These are phyloP conservation scores for Melangyna quadrimaculata DNA, from an alignment of 2,888 invertebrate genomes.

Conservation along the genomic window DNA sequence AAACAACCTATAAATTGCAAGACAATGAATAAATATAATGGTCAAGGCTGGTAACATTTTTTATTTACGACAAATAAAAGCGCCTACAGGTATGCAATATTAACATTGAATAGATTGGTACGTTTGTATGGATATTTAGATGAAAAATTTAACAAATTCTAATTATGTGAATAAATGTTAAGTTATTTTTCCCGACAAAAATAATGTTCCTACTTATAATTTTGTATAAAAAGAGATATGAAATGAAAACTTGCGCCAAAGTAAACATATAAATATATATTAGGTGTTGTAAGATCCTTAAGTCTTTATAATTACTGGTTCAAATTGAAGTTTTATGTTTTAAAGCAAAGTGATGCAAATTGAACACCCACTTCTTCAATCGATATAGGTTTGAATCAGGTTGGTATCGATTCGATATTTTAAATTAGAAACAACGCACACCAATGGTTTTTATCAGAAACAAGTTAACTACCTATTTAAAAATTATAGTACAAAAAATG, in stretches of 20 bases:
- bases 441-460: neutral
- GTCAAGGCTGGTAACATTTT: neutral
- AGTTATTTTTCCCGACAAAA: no score
- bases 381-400: no score
- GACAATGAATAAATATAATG: neutral
- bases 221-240: no score
- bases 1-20: neutral
- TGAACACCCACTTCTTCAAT: no score
- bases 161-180: no score
- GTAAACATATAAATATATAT: no score
- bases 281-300: neutral
- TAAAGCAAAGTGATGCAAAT: neutral
- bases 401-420: neutral
- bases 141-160: no score
- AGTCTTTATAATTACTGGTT: neutral
- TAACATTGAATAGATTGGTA: neutral
- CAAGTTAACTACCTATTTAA: neutral
- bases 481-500: no score
- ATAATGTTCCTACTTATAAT: no score
- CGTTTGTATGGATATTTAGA: neutral
- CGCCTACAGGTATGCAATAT: neutral
- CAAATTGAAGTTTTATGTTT: neutral
- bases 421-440: neutral
- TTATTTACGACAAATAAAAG: neutral
- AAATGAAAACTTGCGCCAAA: no score